Evolutionary conservation across 2,888 invertebrate species (phyloP).

Genomic region (Tachystola acroxantha): DNA sequence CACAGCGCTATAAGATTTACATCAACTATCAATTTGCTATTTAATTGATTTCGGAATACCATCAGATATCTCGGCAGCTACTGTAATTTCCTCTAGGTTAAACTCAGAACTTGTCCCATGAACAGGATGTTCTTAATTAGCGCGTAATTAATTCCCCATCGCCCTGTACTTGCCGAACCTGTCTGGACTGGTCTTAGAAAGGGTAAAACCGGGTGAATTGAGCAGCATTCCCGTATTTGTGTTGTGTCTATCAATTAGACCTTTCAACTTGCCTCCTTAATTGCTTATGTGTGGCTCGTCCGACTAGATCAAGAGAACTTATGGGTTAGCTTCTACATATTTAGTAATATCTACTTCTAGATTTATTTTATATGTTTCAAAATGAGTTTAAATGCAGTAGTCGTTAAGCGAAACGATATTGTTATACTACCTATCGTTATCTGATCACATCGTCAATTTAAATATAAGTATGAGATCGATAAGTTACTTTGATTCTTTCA

Average conservation of each 20-base stretch:
- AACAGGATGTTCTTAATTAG: slow-evolving; percentile 42
- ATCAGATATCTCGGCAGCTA: slow-evolving; percentile 8
- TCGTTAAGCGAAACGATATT: too few relatives aligned
- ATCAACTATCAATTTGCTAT: too few relatives aligned
- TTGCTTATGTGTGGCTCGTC: slow-evolving; percentile 23
- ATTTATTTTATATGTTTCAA: too few relatives aligned
- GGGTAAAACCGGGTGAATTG: slow-evolving; percentile 13
- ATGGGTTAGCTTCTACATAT: not conserved
- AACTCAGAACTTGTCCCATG: slow-evolving; percentile 17
- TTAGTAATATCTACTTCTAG: too few relatives aligned
- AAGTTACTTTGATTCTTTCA: too few relatives aligned
- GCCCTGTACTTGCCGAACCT: slow-evolving; percentile 12
- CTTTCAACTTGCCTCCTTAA: slow-evolving; percentile 33
- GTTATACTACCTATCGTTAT: too few relatives aligned
- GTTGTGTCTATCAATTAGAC: slow-evolving; percentile 42
- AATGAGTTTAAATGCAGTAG: too few relatives aligned
- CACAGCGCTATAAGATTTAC: too few relatives aligned
- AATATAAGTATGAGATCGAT: too few relatives aligned
- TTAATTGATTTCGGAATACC: not conserved
- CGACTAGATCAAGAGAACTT: slow-evolving; percentile 25
- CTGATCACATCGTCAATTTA: too few relatives aligned
- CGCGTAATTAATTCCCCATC: slow-evolving; percentile 39
- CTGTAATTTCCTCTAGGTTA: slow-evolving; percentile 18
- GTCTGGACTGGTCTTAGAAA: slow-evolving; percentile 9
- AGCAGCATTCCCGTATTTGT: slow-evolving; percentile 23